Percentiles rank a stretch among this genome's conserved stretches.
Conservation (phyloP, 2,888 invertebrate genomes). For the Drosophila barbarae region DNA sequence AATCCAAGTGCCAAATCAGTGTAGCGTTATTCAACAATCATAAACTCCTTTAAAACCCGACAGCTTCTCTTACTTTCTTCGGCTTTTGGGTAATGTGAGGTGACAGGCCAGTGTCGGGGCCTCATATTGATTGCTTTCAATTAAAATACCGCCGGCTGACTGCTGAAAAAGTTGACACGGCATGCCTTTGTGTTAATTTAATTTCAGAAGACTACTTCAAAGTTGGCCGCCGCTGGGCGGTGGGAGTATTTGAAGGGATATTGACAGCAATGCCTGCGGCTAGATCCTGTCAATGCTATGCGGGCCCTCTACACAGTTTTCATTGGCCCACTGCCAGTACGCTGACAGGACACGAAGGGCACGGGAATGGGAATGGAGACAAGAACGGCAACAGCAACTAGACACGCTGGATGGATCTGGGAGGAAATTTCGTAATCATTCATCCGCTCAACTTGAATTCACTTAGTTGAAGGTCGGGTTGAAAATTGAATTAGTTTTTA, state of each 20-base stretch:
- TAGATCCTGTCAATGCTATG: conserved; percentile 48
- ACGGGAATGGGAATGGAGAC: not conserved
- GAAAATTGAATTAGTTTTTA: conserved; percentile 51
- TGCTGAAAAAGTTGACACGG: conserved; percentile 52
- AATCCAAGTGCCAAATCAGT: not conserved
- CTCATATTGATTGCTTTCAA: conserved; percentile 67
- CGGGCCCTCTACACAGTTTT: conserved; percentile 34
- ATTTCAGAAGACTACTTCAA: conserved; percentile 63
- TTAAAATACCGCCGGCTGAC: conserved; percentile 65
- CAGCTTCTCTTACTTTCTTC: conserved; percentile 6
- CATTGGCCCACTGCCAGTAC: conserved; percentile 29
- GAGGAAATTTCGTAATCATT: conserved; percentile 42
- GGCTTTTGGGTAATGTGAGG: conserved; percentile 10
- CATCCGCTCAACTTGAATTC: conserved; percentile 43
- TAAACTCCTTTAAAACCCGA: conserved; percentile 5
- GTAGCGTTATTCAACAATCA: conserved; percentile 1
- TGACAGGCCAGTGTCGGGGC: conserved; percentile 15
- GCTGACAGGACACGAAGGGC: conserved; percentile 30
- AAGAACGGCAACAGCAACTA: conserved; percentile 5
- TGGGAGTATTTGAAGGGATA: conserved; percentile 5
- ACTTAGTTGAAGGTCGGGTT: conserved; percentile 4
- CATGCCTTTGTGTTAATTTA: conserved; percentile 68
- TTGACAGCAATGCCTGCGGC: conserved; percentile 41
- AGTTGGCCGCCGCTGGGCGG: conserved; percentile 44
- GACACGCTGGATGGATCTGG: conserved; percentile 7